Evolutionary conservation across 2,797 vertebrate species (phyloP).

Genomic region (Spondyliosoma cantharus): DNA sequence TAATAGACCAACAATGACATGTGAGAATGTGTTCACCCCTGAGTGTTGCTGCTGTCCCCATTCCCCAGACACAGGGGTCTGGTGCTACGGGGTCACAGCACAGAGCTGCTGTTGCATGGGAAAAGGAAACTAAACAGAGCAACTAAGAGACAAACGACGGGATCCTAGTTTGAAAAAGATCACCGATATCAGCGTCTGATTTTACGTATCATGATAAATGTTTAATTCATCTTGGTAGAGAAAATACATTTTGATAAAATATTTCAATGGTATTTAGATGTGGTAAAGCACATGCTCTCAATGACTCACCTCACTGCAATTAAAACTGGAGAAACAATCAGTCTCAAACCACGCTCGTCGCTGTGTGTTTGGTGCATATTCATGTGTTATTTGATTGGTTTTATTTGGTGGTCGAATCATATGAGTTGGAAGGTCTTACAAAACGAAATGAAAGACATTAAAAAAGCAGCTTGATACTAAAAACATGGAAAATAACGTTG

Average conservation of each 20-base stretch:
- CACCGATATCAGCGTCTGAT: not conserved
- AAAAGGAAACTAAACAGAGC: constrained; percentile 11
- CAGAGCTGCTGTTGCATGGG: constrained; percentile 25
- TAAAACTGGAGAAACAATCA: not conserved
- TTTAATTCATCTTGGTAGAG: not conserved
- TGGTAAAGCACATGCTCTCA: not conserved
- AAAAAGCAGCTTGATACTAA: not conserved
- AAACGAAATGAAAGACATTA: too few species aligned
- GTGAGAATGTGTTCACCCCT: constrained; percentile 36
- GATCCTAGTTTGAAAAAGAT: not conserved
- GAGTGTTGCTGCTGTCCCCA: constrained; percentile 55
- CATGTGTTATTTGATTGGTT: not conserved
- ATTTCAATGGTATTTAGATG: not conserved
- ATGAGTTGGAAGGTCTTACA: not conserved
- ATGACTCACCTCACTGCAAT: not conserved
- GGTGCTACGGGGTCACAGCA: constrained; percentile 19
- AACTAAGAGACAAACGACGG: not conserved
- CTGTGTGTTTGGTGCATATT: not conserved
- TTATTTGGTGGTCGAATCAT: not conserved
- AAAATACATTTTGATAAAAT: not conserved
- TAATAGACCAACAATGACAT: constrained; percentile 6
- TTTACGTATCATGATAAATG: not conserved
- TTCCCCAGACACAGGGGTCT: constrained; percentile 53
- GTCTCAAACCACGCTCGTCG: not conserved
- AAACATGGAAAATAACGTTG: not conserved